phyloP scores from a whole-genome alignment of 2,113 vertebrate species.

The Colistium nudipinnis region DNA sequence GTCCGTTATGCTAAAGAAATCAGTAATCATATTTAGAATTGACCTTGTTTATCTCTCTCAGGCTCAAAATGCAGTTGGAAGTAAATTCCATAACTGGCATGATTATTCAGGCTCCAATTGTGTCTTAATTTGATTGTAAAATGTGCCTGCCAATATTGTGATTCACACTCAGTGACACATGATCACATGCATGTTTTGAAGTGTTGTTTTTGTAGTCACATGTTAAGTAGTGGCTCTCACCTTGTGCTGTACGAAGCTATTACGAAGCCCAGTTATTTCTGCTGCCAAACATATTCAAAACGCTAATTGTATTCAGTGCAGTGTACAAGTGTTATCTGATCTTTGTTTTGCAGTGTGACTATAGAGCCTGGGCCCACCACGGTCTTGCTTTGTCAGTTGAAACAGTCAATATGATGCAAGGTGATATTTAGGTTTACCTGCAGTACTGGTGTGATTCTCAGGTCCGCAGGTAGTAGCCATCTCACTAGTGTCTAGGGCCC shows the following conservation, averaged over 20 bases:
- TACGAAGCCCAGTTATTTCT: slow-evolving; percentile 12
- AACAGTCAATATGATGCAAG: not conserved
- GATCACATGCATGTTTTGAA: slow-evolving; percentile 26
- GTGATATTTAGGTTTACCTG: not conserved
- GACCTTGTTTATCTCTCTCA: slow-evolving; percentile 56
- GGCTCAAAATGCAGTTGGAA: slow-evolving; percentile 74
- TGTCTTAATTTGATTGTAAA: slow-evolving; percentile 29
- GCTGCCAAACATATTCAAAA: not conserved
- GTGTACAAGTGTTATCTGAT: not conserved
- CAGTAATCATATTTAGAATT: slow-evolving; percentile 39
- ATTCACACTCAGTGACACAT: slow-evolving; percentile 22
- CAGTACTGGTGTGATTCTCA: not conserved
- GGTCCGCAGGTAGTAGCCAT: not conserved
- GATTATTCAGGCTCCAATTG: not conserved
- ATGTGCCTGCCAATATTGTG: slow-evolving; percentile 14
- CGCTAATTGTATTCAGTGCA: not conserved
- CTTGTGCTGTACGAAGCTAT: slow-evolving; percentile 13
- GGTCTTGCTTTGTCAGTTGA: not conserved
- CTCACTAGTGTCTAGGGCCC: not conserved
- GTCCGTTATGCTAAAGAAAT: not conserved
- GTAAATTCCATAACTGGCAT: slow-evolving; percentile 59
- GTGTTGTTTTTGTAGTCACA: not conserved
- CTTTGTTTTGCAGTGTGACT: not conserved
- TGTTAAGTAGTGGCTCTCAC: slow-evolving; percentile 4
- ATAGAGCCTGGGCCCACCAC: not conserved